Evolutionary conservation across 2,888 invertebrate species (phyloP).

Genomic region (Galerucella pusilla): DNA sequence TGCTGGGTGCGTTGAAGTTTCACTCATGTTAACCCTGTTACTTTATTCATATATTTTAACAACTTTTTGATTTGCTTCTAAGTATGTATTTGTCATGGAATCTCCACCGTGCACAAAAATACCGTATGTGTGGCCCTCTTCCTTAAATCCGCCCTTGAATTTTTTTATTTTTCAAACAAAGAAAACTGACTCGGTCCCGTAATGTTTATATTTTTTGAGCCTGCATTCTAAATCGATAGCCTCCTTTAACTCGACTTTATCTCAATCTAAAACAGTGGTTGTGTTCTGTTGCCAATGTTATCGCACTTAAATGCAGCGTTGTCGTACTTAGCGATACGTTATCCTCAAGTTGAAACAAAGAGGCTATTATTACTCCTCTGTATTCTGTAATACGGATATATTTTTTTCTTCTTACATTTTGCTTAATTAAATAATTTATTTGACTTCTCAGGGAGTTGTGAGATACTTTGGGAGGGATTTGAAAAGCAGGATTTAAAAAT

Average conservation of each 20-base stretch:
- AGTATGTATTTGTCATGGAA: no score
- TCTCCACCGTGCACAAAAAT: no score
- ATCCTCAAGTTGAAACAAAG: background rate
- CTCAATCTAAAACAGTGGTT: constrained; percentile 4
- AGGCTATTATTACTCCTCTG: background rate
- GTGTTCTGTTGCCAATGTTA: constrained; percentile 4
- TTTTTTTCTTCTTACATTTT: background rate
- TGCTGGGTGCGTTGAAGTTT: no score
- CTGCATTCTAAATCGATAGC: background rate
- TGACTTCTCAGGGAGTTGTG: no score
- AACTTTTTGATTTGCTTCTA: no score
- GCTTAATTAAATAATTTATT: background rate
- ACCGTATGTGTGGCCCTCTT: no score
- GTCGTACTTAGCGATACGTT: background rate
- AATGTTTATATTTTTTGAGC: background rate
- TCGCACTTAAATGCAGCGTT: background rate
- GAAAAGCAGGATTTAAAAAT: no score
- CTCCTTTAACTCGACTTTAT: background rate
- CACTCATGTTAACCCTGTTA: no score
- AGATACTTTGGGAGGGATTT: no score
- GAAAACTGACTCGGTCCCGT: background rate
- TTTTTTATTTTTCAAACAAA: background rate
- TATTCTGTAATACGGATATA: background rate
- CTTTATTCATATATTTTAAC: no score
- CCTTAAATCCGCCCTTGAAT: no score